phyloP scores from a whole-genome alignment of 2,888 invertebrate genomes.

The Hybos culiciformis region DNA sequence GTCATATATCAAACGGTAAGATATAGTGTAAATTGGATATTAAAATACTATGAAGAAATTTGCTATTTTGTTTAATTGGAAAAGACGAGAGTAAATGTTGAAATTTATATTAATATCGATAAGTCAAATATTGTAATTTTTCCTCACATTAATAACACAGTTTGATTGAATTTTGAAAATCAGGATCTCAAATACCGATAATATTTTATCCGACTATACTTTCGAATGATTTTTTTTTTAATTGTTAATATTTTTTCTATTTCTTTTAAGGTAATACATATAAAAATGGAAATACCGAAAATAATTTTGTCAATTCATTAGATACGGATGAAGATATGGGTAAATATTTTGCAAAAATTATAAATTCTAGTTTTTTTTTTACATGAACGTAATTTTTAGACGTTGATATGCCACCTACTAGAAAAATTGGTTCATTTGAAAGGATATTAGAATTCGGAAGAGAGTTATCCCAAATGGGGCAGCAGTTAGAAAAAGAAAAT shows the following conservation, averaged over 20 bases:
- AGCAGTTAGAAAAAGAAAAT: slow-evolving; percentile 65
- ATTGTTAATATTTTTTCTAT: background rate
- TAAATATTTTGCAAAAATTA: slow-evolving; percentile 35
- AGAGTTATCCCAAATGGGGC: slow-evolving; percentile 84
- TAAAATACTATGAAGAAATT: too few relatives aligned
- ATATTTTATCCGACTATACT: too few relatives aligned
- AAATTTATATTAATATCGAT: background rate
- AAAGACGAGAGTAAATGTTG: too few relatives aligned
- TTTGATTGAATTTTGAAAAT: too few relatives aligned
- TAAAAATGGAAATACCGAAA: slow-evolving; percentile 30
- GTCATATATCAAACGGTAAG: slow-evolving; percentile 32
- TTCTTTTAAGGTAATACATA: slow-evolving; percentile 26
- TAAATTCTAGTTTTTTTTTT: background rate
- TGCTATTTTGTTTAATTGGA: too few relatives aligned
- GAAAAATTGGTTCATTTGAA: slow-evolving; percentile 46
- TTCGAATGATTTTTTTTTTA: background rate
- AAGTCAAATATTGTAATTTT: background rate
- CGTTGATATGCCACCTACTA: slow-evolving; percentile 31
- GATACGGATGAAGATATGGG: slow-evolving; percentile 60
- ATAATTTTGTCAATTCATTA: slow-evolving; percentile 42
- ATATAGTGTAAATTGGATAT: background rate
- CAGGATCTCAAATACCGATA: too few relatives aligned
- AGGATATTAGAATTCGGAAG: slow-evolving; percentile 89
- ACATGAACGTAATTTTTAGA: slow-evolving; percentile 19
- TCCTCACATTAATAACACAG: too few relatives aligned